Percentiles rank a stretch among this genome's conserved stretches.
Conservation (phyloP, 1,140 invertebrate species). For the Monomorium pharaonis region DNA sequence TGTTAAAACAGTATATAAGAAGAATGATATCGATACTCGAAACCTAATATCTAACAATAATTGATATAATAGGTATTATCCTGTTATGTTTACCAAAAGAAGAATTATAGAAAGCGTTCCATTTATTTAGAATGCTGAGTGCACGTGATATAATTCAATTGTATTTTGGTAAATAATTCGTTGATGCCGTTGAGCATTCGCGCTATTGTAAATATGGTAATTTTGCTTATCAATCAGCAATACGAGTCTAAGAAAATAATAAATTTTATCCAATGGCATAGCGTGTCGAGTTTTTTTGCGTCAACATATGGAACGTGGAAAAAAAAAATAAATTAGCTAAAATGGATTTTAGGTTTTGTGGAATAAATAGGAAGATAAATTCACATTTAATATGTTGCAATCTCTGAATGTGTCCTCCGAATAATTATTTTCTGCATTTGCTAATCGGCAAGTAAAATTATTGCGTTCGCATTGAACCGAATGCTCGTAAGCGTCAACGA, state of each 20-base stretch:
- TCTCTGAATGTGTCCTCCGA: slow-evolving; percentile 29
- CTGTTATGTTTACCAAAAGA: background rate
- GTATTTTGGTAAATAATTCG: background rate
- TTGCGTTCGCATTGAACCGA: slow-evolving; percentile 49
- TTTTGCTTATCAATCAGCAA: background rate
- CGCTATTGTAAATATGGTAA: background rate
- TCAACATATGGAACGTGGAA: background rate
- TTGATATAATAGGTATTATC: background rate
- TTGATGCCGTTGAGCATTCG: background rate
- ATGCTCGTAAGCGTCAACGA: slow-evolving; percentile 41
- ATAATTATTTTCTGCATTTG: slow-evolving; percentile 68
- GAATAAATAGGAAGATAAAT: slow-evolving; percentile 47
- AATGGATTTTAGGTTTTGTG: slow-evolving; percentile 37
- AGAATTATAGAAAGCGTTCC: too few relatives aligned
- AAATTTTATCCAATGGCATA: slow-evolving; percentile 8
- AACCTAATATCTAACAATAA: background rate
- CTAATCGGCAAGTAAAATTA: slow-evolving; percentile 55
- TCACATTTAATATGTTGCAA: slow-evolving; percentile 60
- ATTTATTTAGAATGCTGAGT: background rate
- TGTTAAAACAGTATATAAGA: background rate
- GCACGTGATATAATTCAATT: background rate
- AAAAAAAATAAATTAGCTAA: slow-evolving; percentile 41
- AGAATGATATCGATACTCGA: background rate
- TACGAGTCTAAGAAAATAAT: background rate
- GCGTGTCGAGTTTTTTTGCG: background rate